These are phyloP conservation scores for Hylyphantes graminicola DNA, from an alignment of 1,140 invertebrate species.

Conservation along the genomic window DNA sequence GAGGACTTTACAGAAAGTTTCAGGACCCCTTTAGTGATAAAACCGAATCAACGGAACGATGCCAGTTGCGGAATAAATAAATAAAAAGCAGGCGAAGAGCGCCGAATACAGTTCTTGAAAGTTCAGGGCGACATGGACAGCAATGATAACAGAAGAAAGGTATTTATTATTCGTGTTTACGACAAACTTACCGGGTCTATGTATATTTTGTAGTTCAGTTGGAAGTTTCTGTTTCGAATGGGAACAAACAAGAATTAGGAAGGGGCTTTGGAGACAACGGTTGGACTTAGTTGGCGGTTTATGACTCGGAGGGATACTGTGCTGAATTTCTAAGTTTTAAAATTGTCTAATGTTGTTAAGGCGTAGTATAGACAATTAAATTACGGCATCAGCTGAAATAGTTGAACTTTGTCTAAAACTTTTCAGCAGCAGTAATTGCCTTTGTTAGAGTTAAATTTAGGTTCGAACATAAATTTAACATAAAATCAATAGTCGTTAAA, in stretches of 20 bases:
- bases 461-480: too few relatives aligned
- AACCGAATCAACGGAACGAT: slow-evolving; percentile 3
- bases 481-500: too few relatives aligned
- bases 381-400: too few relatives aligned
- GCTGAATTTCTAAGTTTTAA: too few relatives aligned
- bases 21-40: slow-evolving; percentile 47
- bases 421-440: too few relatives aligned
- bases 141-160: slow-evolving; percentile 24
- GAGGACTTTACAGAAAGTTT: slow-evolving; percentile 25
- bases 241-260: slow-evolving; percentile 15
- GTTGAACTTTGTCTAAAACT: too few relatives aligned
- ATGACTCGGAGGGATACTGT: too few relatives aligned
- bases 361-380: too few relatives aligned
- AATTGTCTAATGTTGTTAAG: too few relatives aligned
- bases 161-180: slow-evolving; percentile 35
- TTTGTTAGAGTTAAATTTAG: too few relatives aligned
- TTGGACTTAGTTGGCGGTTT: background rate
- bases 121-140: slow-evolving; percentile 30
- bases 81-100: background rate
- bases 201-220: slow-evolving; percentile 25
- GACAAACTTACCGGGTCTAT: slow-evolving; percentile 27
- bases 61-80: slow-evolving; percentile 36
- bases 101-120: slow-evolving; percentile 20
- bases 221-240: slow-evolving; percentile 28
- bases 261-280: background rate